Conservation (phyloP, 2,888 invertebrate genomes). For the Cynaeus angustus region DNA sequence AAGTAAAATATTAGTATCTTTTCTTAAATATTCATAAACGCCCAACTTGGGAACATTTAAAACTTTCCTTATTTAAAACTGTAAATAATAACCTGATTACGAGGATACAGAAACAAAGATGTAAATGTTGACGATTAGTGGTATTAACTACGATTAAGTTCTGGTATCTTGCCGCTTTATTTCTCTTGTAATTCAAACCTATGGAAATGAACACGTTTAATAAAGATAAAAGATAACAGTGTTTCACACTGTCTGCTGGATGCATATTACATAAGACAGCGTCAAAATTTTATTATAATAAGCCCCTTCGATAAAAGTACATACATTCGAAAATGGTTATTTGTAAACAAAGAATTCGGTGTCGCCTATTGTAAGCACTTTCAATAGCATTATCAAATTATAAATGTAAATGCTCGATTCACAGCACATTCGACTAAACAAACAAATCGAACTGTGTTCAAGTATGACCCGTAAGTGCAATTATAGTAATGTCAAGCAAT, state of each 20-base stretch:
- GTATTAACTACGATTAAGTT: slow-evolving; percentile 5
- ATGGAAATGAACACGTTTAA: slow-evolving; percentile 1
- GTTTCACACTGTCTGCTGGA: no score
- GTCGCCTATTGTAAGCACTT: slow-evolving; percentile 26
- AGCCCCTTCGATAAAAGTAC: slow-evolving; percentile 8
- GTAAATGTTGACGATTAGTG: no score
- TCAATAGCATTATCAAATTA: slow-evolving; percentile 36
- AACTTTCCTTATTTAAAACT: no score
- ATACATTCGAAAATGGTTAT: slow-evolving; percentile 15
- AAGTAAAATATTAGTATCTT: no score
- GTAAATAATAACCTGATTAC: no score
- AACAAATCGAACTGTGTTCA: slow-evolving; percentile 40
- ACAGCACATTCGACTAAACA: slow-evolving; percentile 27
- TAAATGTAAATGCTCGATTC: slow-evolving; percentile 36
- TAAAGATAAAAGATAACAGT: slow-evolving; percentile 4
- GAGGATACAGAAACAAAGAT: no score
- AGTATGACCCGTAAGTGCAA: slow-evolving; percentile 34
- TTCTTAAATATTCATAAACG: no score
- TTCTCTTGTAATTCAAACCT: slow-evolving; percentile 15
- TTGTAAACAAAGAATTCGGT: slow-evolving; percentile 16
- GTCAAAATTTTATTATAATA: slow-evolving; percentile 1
- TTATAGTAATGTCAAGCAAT: slow-evolving; percentile 38
- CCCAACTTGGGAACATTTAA: no score
- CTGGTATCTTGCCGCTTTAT: slow-evolving; percentile 22
- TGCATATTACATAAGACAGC: no score